A percentile compares a stretch with the other conserved stretches of the same genome.
These are phyloP conservation scores for Drosophila sulfurigaster DNA, from an alignment of 1,140 invertebrate genomes.

Conservation along the genomic window DNA sequence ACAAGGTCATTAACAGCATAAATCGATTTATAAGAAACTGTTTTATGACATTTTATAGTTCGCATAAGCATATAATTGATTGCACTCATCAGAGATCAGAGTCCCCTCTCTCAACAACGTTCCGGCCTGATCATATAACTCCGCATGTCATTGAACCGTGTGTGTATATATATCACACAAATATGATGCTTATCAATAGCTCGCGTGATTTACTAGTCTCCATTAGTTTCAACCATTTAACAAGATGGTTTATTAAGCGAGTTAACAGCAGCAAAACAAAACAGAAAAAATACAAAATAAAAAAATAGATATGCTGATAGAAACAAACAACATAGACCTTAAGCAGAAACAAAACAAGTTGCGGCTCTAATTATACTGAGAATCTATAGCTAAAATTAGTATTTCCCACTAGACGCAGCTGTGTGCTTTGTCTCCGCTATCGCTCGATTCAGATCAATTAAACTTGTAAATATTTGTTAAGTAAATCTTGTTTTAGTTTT, in stretches of 20 bases:
- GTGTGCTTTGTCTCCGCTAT: neutral
- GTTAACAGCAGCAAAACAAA: neutral
- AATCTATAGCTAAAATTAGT: slow-evolving; percentile 11
- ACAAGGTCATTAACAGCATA: slow-evolving; percentile 50
- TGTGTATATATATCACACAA: slow-evolving; percentile 23
- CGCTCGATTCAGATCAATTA: neutral
- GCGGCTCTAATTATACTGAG: slow-evolving; percentile 11
- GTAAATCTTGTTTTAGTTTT: neutral
- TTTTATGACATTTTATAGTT: slow-evolving; percentile 28
- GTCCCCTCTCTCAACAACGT: slow-evolving; percentile 1
- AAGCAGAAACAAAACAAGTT: slow-evolving; percentile 12
- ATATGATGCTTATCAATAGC: slow-evolving; percentile 27
- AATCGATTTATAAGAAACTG: slow-evolving; percentile 26
- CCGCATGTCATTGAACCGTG: slow-evolving; percentile 24
- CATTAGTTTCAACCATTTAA: slow-evolving; percentile 21
- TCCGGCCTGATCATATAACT: slow-evolving; percentile 13
- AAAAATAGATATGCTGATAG: slow-evolving; percentile 3
- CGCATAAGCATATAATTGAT: slow-evolving; percentile 21
- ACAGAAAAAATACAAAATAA: neutral
- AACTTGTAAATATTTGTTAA: neutral
- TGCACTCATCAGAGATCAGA: slow-evolving; percentile 14
- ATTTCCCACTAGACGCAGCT: neutral
- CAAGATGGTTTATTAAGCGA: slow-evolving; percentile 15
- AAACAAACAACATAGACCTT: neutral
- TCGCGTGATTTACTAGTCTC: slow-evolving; percentile 3